phyloP scores from a whole-genome alignment of 1,140 invertebrate species.

The Neotoxoptera formosana region DNA sequence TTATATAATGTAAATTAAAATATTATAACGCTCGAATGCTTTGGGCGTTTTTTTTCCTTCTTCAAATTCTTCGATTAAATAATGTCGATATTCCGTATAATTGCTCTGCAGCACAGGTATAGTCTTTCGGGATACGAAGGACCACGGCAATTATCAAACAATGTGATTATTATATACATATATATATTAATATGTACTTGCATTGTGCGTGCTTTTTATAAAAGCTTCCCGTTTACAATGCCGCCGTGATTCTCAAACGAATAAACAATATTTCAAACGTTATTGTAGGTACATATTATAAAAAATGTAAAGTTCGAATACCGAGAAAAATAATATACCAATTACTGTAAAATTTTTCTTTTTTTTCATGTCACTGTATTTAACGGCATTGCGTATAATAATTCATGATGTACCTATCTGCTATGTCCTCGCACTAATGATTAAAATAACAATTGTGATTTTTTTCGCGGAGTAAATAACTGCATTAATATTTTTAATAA shows the following conservation, averaged over 20 bases:
- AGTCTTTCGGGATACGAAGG: not conserved
- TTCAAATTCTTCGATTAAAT: not conserved
- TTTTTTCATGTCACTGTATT: not conserved
- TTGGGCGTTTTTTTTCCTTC: not conserved
- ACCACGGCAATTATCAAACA: not conserved
- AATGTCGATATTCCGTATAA: not conserved
- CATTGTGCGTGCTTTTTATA: not conserved
- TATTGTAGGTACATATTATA: no score
- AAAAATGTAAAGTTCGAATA: constrained; percentile 8
- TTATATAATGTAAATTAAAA: constrained; percentile 2
- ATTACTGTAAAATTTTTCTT: not conserved
- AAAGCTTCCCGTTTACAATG: not conserved
- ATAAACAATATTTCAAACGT: not conserved
- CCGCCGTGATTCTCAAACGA: not conserved
- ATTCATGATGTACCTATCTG: not conserved
- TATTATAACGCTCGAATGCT: not conserved
- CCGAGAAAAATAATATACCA: constrained; percentile 1
- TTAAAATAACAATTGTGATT: not conserved
- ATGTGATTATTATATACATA: not conserved
- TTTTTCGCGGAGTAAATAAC: not conserved
- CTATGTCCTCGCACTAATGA: not conserved
- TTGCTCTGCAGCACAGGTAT: not conserved
- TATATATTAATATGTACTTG: no score
- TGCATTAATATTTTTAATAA: not conserved
- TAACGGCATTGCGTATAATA: not conserved